Conservation (phyloP, 2,113 vertebrate genomes). For the Lophura nycthemera region DNA sequence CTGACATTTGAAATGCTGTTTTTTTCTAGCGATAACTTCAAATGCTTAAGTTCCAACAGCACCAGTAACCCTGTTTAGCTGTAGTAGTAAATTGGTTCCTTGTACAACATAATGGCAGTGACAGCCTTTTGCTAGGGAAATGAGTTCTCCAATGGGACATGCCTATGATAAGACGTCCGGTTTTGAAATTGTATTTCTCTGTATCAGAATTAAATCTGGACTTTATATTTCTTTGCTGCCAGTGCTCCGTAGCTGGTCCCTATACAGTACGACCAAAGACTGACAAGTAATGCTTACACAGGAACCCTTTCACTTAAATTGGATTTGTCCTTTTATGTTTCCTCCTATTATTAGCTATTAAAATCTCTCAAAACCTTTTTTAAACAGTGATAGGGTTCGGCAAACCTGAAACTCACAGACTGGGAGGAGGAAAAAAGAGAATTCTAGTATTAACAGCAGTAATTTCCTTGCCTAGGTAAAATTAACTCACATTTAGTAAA, state of each 20-base stretch:
- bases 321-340: slow-evolving; percentile 84
- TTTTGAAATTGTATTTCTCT: slow-evolving; percentile 99
- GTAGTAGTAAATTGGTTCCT: slow-evolving; percentile 99
- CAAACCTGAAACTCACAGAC: slow-evolving; percentile 59
- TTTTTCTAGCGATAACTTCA: slow-evolving; percentile 94
- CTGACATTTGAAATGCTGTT: slow-evolving; percentile 98
- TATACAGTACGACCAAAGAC: slow-evolving; percentile 89
- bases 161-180: slow-evolving; percentile 97
- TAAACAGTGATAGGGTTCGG: slow-evolving; percentile 73
- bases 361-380: slow-evolving; percentile 83
- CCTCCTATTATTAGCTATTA: slow-evolving; percentile 89
- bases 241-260: slow-evolving; percentile 86
- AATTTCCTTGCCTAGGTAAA: slow-evolving; percentile 71
- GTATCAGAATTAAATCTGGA: slow-evolving; percentile 99
- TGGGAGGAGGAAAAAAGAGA: neutral
- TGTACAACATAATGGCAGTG: slow-evolving; percentile 99
- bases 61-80: slow-evolving; percentile 95
- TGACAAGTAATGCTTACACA: slow-evolving; percentile 93
- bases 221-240: slow-evolving; percentile 98
- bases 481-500: slow-evolving; percentile 78
- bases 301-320: slow-evolving; percentile 84
- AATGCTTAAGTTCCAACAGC: slow-evolving; percentile 95
- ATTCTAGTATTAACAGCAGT: slow-evolving; percentile 47
- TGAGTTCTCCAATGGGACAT: slow-evolving; percentile 98
- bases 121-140: slow-evolving; percentile 99